Conservation (phyloP, 2,797 vertebrate genomes). For the Brachyrhaphis roseni region DNA sequence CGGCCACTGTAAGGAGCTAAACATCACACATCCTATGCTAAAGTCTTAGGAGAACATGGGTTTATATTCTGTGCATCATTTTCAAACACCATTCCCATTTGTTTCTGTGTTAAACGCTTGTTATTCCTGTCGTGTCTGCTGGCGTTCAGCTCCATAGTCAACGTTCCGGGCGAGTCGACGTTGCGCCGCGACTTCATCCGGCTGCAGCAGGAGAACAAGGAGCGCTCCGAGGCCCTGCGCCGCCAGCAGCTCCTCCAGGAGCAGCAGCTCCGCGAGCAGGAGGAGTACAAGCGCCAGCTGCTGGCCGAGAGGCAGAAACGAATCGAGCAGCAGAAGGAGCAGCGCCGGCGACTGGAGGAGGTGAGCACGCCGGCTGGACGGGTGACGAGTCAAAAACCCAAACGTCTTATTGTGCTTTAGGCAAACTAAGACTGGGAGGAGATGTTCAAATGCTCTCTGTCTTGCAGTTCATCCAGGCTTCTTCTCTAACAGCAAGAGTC, state of each 20-base stretch:
- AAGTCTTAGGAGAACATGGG: not conserved
- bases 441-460: not conserved
- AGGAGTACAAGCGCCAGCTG: slow-evolving; percentile 91
- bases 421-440: not conserved
- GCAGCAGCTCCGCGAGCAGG: slow-evolving; percentile 88
- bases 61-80: not conserved
- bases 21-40: not conserved
- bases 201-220: slow-evolving; percentile 94
- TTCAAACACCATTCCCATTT: not conserved
- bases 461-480: not conserved
- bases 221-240: slow-evolving; percentile 87
- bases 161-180: slow-evolving; percentile 90
- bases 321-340: slow-evolving; percentile 93
- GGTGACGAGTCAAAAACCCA: not conserved
- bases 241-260: slow-evolving; percentile 87
- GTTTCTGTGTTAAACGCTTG: not conserved
- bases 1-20: not conserved
- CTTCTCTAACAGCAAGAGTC: not conserved
- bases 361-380: slow-evolving; percentile 52
- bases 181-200: slow-evolving; percentile 91
- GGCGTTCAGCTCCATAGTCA: slow-evolving; percentile 87
- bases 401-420: not conserved
- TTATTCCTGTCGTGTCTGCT: not conserved
- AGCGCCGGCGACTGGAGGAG: slow-evolving; percentile 88
- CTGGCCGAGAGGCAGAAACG: slow-evolving; percentile 91